Evolutionary conservation across 2,888 invertebrate species (phyloP).

Genomic region (Allygus modestus): DNA sequence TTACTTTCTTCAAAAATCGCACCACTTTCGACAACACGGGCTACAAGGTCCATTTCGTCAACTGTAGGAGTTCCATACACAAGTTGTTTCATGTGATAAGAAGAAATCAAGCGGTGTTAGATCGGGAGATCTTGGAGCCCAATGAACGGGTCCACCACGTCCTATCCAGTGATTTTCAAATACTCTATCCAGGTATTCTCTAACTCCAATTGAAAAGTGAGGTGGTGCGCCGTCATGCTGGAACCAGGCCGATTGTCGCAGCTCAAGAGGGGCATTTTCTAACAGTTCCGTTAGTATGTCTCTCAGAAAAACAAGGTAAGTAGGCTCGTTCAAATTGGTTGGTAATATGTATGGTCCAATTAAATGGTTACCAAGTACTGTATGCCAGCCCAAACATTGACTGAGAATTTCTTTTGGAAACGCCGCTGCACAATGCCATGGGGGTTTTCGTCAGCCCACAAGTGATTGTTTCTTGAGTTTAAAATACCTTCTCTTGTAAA

Average conservation of each 20-base stretch:
- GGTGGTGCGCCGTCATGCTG: conserved; percentile 54
- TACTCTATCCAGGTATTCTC: conserved; percentile 10
- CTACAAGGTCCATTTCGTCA: conserved; percentile 5
- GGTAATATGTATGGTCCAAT: conserved; percentile 19
- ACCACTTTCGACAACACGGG: neutral
- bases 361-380: conserved; percentile 9
- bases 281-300: conserved; percentile 36
- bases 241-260: conserved; percentile 19
- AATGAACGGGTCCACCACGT: conserved; percentile 33
- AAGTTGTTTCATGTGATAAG: conserved; percentile 33
- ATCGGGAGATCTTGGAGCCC: conserved; percentile 55
- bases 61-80: neutral
- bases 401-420: conserved; percentile 22
- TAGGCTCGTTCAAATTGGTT: neutral
- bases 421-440: neutral
- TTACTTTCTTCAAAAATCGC: neutral
- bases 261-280: neutral
- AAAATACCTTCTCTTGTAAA: neutral
- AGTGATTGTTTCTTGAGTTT: neutral
- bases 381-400: conserved; percentile 54
- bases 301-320: conserved; percentile 2
- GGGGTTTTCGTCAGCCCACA: conserved; percentile 16
- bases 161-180: conserved; percentile 49
- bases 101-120: conserved; percentile 40
- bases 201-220: conserved; percentile 38